These are phyloP conservation scores for Magallana ariakensis DNA, from an alignment of 1,140 invertebrate species.

Conservation along the genomic window DNA sequence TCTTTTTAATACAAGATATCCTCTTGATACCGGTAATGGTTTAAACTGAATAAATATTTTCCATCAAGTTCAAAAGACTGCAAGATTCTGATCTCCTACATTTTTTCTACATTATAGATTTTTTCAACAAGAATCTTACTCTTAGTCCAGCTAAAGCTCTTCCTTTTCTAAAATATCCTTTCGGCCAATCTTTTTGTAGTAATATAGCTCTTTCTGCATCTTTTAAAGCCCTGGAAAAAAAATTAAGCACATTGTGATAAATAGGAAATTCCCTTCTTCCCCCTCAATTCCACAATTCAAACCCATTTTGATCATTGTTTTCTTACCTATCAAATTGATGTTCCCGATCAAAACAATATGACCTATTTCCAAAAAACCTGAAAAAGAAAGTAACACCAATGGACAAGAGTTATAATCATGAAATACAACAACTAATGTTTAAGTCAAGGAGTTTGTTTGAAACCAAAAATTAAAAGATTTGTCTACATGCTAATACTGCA, in stretches of 20 bases:
- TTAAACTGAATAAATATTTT: no score
- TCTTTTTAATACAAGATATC: neutral
- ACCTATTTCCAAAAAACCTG: constrained; percentile 80
- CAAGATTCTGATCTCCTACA: no score
- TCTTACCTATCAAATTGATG: constrained; percentile 79
- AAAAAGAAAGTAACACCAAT: constrained; percentile 56
- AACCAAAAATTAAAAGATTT: no score
- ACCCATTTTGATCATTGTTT: neutral
- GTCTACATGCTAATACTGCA: no score
- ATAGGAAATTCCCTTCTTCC: no score
- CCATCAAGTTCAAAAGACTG: no score
- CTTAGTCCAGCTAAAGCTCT: constrained; percentile 81
- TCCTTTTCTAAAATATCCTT: constrained; percentile 82
- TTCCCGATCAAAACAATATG: constrained; percentile 79
- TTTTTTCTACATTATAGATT: no score
- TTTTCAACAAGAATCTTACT: constrained; percentile 72
- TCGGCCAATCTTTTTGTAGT: constrained; percentile 81
- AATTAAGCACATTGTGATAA: no score
- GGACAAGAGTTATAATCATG: no score
- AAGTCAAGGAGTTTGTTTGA: no score
- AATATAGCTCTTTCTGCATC: constrained; percentile 82
- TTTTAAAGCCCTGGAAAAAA: constrained; percentile 79
- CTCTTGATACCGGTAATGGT: neutral
- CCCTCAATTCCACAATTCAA: no score
- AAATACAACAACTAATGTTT: no score